phyloP scores from a whole-genome alignment of 1,140 invertebrate genomes.

The Anoplophora glabripennis region DNA sequence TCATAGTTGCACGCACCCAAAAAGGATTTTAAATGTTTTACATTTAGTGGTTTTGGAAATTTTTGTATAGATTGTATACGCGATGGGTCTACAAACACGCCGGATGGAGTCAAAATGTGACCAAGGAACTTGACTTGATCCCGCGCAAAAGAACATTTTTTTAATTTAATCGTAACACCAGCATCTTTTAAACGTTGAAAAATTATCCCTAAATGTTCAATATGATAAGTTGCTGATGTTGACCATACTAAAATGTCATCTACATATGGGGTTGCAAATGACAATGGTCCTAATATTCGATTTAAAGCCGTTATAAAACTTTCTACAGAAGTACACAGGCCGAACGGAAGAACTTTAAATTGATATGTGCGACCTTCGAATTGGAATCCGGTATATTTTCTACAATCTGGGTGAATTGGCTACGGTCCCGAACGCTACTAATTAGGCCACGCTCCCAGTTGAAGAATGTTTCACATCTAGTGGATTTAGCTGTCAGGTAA shows the following conservation, averaged over 20 bases:
- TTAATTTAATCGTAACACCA: not conserved
- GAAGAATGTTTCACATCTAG: too few species aligned
- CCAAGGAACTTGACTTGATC: not conserved
- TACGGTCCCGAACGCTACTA: too few species aligned
- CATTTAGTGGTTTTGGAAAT: not conserved
- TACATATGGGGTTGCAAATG: constrained; percentile 13
- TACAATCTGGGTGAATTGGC: not conserved
- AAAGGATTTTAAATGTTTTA: not conserved
- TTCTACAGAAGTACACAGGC: not conserved
- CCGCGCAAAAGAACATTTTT: not conserved
- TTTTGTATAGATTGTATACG: not conserved
- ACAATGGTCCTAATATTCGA: not conserved
- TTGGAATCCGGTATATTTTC: constrained; percentile 1
- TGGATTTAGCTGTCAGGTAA: too few species aligned
- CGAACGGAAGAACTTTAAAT: not conserved
- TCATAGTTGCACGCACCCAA: not conserved
- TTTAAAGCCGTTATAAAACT: not conserved
- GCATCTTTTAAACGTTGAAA: not conserved
- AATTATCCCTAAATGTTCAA: not conserved
- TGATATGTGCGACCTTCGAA: not conserved
- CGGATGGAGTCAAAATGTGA: not conserved
- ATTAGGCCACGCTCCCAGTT: too few species aligned
- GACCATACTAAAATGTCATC: too few species aligned
- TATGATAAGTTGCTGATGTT: too few species aligned
- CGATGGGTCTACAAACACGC: not conserved